Conservation (phyloP, 2,113 vertebrate genomes). For the Podocnemis expansa region DNA sequence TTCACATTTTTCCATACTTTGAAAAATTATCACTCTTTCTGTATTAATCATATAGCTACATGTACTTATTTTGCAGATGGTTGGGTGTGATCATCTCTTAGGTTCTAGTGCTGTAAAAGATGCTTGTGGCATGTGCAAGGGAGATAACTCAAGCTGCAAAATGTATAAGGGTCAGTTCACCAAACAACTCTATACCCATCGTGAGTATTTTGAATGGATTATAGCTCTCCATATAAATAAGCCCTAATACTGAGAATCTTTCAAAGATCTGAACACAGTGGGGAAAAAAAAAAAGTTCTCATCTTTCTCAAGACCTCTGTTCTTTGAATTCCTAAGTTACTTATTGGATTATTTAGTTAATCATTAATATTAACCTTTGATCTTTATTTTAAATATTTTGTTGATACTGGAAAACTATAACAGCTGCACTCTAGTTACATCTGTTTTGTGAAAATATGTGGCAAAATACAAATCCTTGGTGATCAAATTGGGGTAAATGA, state of each 20-base stretch:
- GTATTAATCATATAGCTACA: neutral
- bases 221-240: neutral
- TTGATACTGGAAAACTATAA: no score
- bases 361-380: neutral
- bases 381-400: neutral
- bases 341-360: neutral
- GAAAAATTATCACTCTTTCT: no score
- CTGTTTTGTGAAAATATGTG: no score
- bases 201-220: slow-evolving; percentile 68
- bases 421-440: no score
- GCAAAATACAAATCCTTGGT: no score
- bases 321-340: no score
- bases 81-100: slow-evolving; percentile 87
- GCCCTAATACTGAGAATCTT: no score
- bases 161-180: slow-evolving; percentile 83
- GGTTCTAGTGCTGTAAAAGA: slow-evolving; percentile 84
- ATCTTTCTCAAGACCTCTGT: no score
- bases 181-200: slow-evolving; percentile 83
- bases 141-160: slow-evolving; percentile 87
- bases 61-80: slow-evolving; percentile 74
- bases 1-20: neutral
- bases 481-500: no score
- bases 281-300: no score
- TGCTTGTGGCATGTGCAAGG: slow-evolving; percentile 86
- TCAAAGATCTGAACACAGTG: no score